These are phyloP conservation scores for Vespertilio murinus DNA, from an alignment of 2,797 vertebrate genomes.

Conservation along the genomic window DNA sequence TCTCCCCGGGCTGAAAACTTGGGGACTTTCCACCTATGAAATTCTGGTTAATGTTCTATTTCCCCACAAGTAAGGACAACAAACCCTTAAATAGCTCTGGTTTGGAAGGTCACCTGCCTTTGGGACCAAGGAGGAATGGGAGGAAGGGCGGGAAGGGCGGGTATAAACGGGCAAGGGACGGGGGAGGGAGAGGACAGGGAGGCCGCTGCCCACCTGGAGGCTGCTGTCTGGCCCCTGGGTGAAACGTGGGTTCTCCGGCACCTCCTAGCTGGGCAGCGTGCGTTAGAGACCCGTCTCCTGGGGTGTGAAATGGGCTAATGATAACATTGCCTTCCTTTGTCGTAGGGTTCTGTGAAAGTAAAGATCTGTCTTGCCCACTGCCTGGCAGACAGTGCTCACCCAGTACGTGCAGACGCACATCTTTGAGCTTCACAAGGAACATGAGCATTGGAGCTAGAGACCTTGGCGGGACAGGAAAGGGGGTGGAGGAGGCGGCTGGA, in stretches of 20 bases:
- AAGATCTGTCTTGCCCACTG: not conserved
- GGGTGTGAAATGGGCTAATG: not conserved
- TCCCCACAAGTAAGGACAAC: not conserved
- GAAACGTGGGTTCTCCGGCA: too few relatives aligned
- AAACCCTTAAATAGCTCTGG: not conserved
- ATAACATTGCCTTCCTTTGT: not conserved
- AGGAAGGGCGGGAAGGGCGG: not conserved
- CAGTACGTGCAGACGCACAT: not conserved
- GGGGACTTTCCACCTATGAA: conserved; percentile 65
- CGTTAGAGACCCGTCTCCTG: not conserved
- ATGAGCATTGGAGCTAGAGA: not conserved
- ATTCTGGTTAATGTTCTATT: not conserved
- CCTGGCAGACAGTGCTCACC: too few relatives aligned
- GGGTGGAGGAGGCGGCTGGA: not conserved
- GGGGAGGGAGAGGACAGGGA: not conserved
- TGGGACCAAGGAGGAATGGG: not conserved
- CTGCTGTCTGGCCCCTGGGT: accelerated
- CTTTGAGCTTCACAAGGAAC: not conserved
- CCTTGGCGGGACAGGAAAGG: accelerated
- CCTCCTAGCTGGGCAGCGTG: not conserved
- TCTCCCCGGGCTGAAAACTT: conserved; percentile 36
- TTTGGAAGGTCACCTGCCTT: not conserved
- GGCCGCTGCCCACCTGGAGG: not conserved
- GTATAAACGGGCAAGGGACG: not conserved
- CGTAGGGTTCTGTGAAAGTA: not conserved